A percentile compares a stretch with the other conserved stretches of the same genome.
Conservation (phyloP, 2,888 invertebrate species). For the Pachydiplax longipennis region DNA sequence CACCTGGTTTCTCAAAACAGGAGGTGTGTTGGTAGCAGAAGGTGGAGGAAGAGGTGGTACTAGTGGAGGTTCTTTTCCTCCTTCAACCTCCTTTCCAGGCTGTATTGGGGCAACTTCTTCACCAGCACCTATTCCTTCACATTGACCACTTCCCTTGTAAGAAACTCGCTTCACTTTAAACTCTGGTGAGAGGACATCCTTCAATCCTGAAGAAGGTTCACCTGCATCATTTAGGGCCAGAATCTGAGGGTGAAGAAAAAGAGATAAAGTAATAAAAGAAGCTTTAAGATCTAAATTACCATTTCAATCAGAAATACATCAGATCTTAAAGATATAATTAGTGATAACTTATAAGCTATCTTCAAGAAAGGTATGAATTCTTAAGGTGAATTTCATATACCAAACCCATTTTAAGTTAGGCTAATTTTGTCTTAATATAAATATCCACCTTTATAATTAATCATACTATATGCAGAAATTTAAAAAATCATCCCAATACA, state of each 20-base stretch:
- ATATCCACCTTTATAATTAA: no score
- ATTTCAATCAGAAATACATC: no score
- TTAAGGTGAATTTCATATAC: no score
- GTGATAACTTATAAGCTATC: no score
- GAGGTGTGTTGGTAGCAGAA: constrained; percentile 72
- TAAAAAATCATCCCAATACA: no score
- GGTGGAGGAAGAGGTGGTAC: constrained; percentile 65
- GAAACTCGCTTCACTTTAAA: constrained; percentile 71
- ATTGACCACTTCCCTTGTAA: constrained; percentile 73
- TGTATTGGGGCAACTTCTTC: constrained; percentile 53
- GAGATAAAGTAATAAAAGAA: constrained; percentile 3
- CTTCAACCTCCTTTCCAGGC: background rate
- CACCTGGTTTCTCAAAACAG: constrained; percentile 83
- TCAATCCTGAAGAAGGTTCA: constrained; percentile 68
- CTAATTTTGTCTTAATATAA: no score
- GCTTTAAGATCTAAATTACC: background rate
- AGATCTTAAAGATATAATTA: no score
- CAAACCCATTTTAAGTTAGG: no score
- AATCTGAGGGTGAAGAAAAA: constrained; percentile 55
- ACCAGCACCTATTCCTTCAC: constrained; percentile 60
- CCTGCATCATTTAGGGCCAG: constrained; percentile 66
- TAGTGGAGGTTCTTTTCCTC: constrained; percentile 53
- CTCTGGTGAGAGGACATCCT: constrained; percentile 70
- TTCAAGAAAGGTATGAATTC: constrained; percentile 49
- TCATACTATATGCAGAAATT: no score